Conservation (phyloP, 2,797 vertebrate genomes). For the Ataeniobius toweri region DNA sequence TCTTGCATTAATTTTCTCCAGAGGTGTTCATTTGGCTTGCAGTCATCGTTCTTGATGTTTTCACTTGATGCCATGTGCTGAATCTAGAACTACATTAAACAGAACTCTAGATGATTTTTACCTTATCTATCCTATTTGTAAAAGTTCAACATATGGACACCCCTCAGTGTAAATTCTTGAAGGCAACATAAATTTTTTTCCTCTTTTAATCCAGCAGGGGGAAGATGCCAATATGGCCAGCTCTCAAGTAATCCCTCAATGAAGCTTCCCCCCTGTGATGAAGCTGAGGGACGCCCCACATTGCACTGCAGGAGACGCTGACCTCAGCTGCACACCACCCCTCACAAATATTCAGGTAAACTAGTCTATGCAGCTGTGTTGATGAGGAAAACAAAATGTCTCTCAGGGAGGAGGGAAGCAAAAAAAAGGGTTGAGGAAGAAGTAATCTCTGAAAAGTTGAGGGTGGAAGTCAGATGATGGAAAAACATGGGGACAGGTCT, state of each 20-base stretch:
- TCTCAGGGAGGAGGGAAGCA: constrained; percentile 76
- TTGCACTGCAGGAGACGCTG: constrained; percentile 72
- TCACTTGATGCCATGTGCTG: constrained; percentile 68
- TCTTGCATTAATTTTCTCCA: constrained; percentile 71
- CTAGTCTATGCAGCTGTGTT: constrained; percentile 84
- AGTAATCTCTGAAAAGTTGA: constrained; percentile 73
- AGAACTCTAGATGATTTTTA: constrained; percentile 75
- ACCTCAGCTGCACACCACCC: constrained; percentile 68
- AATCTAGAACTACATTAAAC: constrained; percentile 80
- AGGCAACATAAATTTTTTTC: constrained; percentile 81
- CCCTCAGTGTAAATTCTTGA: constrained; percentile 80
- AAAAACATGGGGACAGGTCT: constrained; percentile 86
- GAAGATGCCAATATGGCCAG: constrained; percentile 76
- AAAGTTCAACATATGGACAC: constrained; percentile 79
- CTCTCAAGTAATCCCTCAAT: constrained; percentile 70
- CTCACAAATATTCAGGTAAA: constrained; percentile 73
- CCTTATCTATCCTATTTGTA: constrained; percentile 72
- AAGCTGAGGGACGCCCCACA: constrained; percentile 68
- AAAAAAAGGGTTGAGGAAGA: constrained; percentile 71
- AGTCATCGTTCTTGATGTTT: constrained; percentile 70
- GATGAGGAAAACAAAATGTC: constrained; percentile 87
- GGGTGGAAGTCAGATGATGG: constrained; percentile 75
- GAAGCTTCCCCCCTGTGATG: constrained; percentile 63
- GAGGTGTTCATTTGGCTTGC: constrained; percentile 78
- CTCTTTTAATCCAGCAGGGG: constrained; percentile 65